Conservation (phyloP, 2,113 vertebrate genomes). For the Brachyhypopomus occidentalis region DNA sequence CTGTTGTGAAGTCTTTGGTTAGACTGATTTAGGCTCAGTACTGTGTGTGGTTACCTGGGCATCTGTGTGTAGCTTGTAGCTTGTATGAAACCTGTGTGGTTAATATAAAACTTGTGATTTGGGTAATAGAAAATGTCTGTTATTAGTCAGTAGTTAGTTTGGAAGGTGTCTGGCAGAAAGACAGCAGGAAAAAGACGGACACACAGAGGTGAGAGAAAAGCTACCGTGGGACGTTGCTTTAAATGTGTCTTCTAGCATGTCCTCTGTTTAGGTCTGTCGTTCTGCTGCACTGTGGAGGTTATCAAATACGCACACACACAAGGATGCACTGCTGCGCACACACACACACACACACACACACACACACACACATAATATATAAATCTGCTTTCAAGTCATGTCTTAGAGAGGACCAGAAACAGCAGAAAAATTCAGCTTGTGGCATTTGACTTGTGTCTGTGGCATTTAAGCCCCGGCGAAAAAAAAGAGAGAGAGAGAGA, state of each 20-base stretch:
- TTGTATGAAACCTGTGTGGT: background rate
- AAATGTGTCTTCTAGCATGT: background rate
- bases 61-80: background rate
- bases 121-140: background rate
- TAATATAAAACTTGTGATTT: background rate
- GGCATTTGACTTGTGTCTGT: constrained; percentile 41
- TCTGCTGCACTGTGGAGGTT: background rate
- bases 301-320: constrained; percentile 2
- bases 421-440: constrained; percentile 23
- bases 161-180: background rate
- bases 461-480: constrained; percentile 23
- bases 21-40: background rate
- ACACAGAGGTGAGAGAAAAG: background rate
- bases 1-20: background rate
- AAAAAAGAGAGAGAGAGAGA: constrained; percentile 10
- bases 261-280: background rate
- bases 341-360: constrained; percentile 8
- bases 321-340: background rate
- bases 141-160: background rate
- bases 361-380: constrained; percentile 4
- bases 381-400: constrained; percentile 28
- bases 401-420: constrained; percentile 1
- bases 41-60: background rate
- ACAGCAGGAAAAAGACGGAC: background rate
- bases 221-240: background rate